A percentile compares a stretch with the other conserved stretches of the same genome.
These are phyloP conservation scores for Euthynnus affinis DNA, from an alignment of 2,797 vertebrate species.

Conservation along the genomic window DNA sequence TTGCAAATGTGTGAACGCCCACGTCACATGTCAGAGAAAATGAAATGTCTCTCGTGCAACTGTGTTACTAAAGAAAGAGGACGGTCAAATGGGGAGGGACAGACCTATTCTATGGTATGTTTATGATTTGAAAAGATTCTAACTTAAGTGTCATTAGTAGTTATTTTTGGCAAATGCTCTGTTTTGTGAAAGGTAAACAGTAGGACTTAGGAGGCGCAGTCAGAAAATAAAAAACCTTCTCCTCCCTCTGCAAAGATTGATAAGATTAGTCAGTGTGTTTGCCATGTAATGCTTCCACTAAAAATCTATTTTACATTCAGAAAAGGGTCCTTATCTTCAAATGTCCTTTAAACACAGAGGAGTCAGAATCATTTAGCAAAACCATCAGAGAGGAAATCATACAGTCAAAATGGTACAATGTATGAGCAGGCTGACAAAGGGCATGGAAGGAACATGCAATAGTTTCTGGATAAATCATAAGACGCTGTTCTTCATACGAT, in stretches of 20 bases:
- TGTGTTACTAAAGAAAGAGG: slow-evolving; percentile 26
- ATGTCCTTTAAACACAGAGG: slow-evolving; percentile 55
- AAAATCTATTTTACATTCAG: slow-evolving; percentile 48
- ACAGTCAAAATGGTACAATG: slow-evolving; percentile 27
- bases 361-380: slow-evolving; percentile 46
- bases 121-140: slow-evolving; percentile 25
- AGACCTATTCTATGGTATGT: not conserved
- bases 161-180: not conserved
- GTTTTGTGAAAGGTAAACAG: slow-evolving; percentile 6
- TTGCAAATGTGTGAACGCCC: slow-evolving; percentile 55
- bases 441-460: slow-evolving; percentile 3
- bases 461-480: slow-evolving; percentile 29
- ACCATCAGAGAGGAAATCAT: slow-evolving; percentile 60
- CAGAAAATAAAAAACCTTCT: slow-evolving; percentile 4
- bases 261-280: slow-evolving; percentile 31
- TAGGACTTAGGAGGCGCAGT: not conserved
- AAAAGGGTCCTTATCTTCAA: slow-evolving; percentile 64
- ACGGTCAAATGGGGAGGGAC: not conserved
- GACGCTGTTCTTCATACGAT: slow-evolving; percentile 24
- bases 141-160: slow-evolving; percentile 6
- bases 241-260: slow-evolving; percentile 34
- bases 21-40: slow-evolving; percentile 41
- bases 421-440: slow-evolving; percentile 51
- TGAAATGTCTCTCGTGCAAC: slow-evolving; percentile 23
- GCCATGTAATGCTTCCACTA: slow-evolving; percentile 29